phyloP scores from a whole-genome alignment of 2,888 invertebrate genomes.

The Hirtodrosophila duncani region DNA sequence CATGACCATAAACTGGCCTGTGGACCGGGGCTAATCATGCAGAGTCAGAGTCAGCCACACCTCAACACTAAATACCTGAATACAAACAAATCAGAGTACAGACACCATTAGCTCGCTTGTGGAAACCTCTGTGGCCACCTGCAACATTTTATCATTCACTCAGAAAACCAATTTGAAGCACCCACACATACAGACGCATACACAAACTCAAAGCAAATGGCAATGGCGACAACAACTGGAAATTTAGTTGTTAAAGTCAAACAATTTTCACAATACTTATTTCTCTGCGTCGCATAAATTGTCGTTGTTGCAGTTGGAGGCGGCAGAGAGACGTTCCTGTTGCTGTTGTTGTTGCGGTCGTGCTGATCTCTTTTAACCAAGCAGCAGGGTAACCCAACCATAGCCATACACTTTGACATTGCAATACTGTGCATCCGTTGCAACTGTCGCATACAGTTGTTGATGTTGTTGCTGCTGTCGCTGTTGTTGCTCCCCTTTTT shows the following conservation, averaged over 20 bases:
- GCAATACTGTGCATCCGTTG: conserved; percentile 50
- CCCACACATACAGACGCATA: conserved; percentile 24
- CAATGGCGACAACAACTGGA: conserved; percentile 27
- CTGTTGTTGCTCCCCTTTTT: conserved; percentile 51
- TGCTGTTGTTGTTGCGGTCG: conserved; percentile 16
- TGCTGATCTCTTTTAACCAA: conserved; percentile 2
- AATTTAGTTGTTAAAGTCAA: conserved; percentile 74
- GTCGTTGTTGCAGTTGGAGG: conserved; percentile 42
- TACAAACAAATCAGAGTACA: conserved; percentile 55
- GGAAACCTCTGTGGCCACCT: too few relatives aligned
- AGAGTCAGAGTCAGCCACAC: conserved; percentile 22
- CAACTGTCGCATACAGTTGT: conserved; percentile 23
- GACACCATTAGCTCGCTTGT: conserved; percentile 43
- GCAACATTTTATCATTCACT: conserved; percentile 61
- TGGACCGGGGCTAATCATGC: conserved; percentile 39
- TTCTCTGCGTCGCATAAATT: conserved; percentile 71
- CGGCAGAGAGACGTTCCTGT: conserved; percentile 22
- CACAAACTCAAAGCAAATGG: neutral
- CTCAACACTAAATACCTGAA: conserved; percentile 49
- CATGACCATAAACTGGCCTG: conserved; percentile 46
- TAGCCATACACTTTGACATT: conserved; percentile 60
- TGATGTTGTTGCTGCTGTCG: conserved; percentile 36
- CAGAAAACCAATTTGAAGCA: conserved; percentile 67
- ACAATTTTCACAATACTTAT: conserved; percentile 71
- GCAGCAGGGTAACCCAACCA: too few relatives aligned